phyloP scores from a whole-genome alignment of 1,140 invertebrate species.

The Rhyacophila brunnea region DNA sequence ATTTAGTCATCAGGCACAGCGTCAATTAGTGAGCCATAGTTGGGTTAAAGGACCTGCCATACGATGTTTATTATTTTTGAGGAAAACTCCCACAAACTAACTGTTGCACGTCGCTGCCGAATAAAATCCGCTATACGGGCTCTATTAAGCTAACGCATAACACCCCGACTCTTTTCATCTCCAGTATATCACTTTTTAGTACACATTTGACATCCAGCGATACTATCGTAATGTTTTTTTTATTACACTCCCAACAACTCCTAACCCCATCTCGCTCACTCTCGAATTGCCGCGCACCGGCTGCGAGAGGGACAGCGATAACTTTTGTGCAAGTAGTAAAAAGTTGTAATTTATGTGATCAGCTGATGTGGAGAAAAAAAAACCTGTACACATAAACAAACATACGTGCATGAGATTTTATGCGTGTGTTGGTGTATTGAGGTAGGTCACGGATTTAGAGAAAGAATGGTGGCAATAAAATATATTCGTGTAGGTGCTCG shows the following conservation, averaged over 20 bases:
- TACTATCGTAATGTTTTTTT: slow-evolving; percentile 23
- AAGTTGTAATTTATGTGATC: slow-evolving; percentile 36
- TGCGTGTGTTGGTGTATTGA: too few relatives aligned
- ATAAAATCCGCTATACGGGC: too few relatives aligned
- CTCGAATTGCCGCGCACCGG: not conserved
- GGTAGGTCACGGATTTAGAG: too few relatives aligned
- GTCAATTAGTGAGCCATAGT: too few relatives aligned
- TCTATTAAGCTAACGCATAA: too few relatives aligned
- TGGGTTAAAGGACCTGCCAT: too few relatives aligned
- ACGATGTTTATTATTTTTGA: too few relatives aligned
- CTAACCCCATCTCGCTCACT: slow-evolving; percentile 2
- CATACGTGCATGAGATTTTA: not conserved
- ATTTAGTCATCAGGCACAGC: too few relatives aligned
- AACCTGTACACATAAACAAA: slow-evolving; percentile 19
- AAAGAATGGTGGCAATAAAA: not conserved
- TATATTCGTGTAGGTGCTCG: not conserved
- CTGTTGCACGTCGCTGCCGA: slow-evolving; percentile 3
- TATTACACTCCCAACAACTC: slow-evolving; percentile 5
- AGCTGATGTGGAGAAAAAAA: slow-evolving; percentile 29
- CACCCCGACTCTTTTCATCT: not conserved
- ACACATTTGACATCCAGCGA: slow-evolving; percentile 30
- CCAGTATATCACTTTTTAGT: slow-evolving; percentile 28
- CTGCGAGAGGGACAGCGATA: slow-evolving; percentile 16
- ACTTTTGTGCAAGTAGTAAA: slow-evolving; percentile 25
- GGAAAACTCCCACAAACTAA: not conserved